Conservation (phyloP, 2,797 vertebrate genomes). For the Otolemur crassicaudatus region DNA sequence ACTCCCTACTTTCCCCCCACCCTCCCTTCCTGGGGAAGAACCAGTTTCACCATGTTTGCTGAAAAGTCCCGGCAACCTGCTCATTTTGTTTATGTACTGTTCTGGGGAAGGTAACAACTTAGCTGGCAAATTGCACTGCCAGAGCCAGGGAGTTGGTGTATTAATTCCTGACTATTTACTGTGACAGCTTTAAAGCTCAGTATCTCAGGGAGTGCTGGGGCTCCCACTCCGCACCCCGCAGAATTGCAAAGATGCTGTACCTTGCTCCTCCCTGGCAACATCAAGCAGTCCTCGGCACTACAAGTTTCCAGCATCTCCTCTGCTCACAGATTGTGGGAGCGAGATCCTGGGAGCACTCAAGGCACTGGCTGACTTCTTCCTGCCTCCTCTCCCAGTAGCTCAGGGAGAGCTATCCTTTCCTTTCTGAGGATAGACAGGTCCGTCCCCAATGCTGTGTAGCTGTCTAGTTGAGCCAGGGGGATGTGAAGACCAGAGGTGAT, state of each 20-base stretch:
- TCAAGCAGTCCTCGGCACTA: neutral
- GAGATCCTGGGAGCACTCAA: neutral
- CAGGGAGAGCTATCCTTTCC: neutral
- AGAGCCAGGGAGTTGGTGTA: neutral
- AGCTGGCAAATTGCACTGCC: constrained; percentile 68
- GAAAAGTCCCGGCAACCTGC: neutral
- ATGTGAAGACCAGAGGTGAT: neutral
- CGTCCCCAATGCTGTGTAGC: neutral
- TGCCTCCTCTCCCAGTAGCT: neutral
- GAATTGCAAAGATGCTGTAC: neutral
- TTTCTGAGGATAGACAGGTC: neutral
- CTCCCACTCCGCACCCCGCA: accelerated
- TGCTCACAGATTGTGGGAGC: neutral
- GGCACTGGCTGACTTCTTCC: neutral
- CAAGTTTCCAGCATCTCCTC: neutral
- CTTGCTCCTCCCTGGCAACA: neutral
- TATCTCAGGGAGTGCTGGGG: neutral
- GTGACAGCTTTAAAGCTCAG: constrained; percentile 68
- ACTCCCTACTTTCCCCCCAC: neutral
- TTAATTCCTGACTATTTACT: constrained; percentile 68
- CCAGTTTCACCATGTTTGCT: neutral
- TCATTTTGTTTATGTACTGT: neutral
- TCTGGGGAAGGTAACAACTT: constrained; percentile 67
- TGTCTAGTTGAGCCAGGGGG: neutral
- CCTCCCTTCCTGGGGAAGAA: neutral